Conservation (phyloP, 2,797 vertebrate genomes). For the Diglossa cyanea region DNA sequence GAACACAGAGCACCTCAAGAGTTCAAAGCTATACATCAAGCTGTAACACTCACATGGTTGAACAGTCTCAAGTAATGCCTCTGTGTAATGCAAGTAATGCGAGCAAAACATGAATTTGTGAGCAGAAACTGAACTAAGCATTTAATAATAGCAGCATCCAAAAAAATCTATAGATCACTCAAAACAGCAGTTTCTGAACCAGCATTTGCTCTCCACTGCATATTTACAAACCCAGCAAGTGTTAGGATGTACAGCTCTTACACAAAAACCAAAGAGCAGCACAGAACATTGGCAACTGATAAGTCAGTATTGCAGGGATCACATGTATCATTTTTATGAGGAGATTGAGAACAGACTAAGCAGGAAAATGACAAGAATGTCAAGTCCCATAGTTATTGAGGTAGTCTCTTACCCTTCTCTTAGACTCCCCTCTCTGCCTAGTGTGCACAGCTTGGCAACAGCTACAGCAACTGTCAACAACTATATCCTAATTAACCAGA, state of each 20-base stretch:
- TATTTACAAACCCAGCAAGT: neutral
- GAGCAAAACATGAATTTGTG: neutral
- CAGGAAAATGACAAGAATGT: neutral
- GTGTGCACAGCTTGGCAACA: neutral
- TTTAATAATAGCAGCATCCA: neutral
- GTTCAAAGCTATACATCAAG: neutral
- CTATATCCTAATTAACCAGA: neutral
- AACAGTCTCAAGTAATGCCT: neutral
- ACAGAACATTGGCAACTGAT: rapidly evolving
- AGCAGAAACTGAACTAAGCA: neutral
- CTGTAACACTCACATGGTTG: neutral
- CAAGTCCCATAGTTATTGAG: neutral
- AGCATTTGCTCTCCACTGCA: neutral
- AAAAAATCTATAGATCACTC: neutral
- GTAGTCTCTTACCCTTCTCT: neutral
- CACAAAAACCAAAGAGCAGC: neutral
- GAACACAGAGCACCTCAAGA: neutral
- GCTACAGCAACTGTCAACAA: neutral
- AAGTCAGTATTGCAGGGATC: neutral
- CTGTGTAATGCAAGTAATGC: too few species aligned
- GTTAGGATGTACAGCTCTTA: neutral
- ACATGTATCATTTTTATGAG: neutral
- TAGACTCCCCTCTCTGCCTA: neutral
- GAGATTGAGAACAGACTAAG: neutral
- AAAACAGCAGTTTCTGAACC: neutral